Percentiles rank a stretch among this genome's conserved stretches.
phyloP scores from a whole-genome alignment of 2,888 invertebrate species.

The Gandaritis pyraliata region DNA sequence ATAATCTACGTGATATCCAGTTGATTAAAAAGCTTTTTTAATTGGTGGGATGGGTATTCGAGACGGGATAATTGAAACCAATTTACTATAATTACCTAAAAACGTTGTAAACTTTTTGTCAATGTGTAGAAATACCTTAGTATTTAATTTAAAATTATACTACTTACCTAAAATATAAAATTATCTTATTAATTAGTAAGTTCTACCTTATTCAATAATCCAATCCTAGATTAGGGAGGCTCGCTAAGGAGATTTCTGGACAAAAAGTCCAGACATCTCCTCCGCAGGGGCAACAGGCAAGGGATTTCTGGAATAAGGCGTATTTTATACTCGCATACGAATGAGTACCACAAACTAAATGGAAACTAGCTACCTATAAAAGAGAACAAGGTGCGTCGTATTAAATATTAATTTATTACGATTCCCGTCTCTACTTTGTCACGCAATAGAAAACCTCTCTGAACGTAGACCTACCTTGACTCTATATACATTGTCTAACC shows the following conservation, averaged over 20 bases:
- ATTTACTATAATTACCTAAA: background rate
- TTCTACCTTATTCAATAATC: too few relatives aligned
- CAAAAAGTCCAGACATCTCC: too few relatives aligned
- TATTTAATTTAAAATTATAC: too few relatives aligned
- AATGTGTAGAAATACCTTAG: too few relatives aligned
- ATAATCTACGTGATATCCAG: conserved; percentile 24
- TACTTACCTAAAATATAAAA: too few relatives aligned
- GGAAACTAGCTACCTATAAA: conserved; percentile 17
- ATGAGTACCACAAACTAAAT: conserved; percentile 3
- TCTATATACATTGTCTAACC: conserved; percentile 2
- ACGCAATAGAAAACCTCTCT: conserved; percentile 50
- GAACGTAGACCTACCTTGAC: conserved; percentile 23
- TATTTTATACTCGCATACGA: too few relatives aligned
- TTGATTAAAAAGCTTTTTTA: conserved; percentile 21
- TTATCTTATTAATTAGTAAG: too few relatives aligned
- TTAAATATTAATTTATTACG: conserved; percentile 32
- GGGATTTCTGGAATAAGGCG: too few relatives aligned
- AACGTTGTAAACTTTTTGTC: too few relatives aligned
- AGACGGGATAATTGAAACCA: background rate
- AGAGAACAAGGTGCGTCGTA: conserved; percentile 22
- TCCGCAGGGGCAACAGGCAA: too few relatives aligned
- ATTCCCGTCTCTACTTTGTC: conserved; percentile 42
- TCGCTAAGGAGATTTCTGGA: too few relatives aligned
- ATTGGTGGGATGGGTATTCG: background rate
- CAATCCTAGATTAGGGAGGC: too few relatives aligned